phyloP scores from a whole-genome alignment of 2,888 invertebrate genomes.

The Malthinus flaveolus region DNA sequence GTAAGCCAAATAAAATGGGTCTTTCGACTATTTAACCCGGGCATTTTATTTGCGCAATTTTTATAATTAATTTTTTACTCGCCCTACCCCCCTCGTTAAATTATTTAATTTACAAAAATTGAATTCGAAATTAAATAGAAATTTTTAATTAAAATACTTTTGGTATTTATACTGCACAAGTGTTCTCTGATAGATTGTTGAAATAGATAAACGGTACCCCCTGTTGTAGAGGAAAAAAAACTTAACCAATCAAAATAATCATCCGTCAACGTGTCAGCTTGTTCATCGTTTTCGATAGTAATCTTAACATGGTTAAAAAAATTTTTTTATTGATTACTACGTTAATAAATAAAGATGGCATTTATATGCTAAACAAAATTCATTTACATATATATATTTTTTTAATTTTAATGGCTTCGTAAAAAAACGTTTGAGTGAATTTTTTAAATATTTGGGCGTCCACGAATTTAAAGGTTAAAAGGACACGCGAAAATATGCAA shows the following conservation, averaged over 20 bases:
- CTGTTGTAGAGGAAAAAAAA: conserved; percentile 17
- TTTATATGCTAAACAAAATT: conserved; percentile 14
- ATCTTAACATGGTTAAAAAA: conserved; percentile 30
- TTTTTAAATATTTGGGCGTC: no score
- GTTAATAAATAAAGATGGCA: conserved; percentile 20
- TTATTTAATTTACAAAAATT: no score
- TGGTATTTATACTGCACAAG: no score
- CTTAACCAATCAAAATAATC: conserved; percentile 35
- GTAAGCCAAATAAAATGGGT: conserved; percentile 10
- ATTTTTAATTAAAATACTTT: no score
- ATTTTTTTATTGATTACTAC: conserved; percentile 16
- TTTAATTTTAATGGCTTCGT: no score
- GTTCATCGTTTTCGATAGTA: conserved; percentile 41
- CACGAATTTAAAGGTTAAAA: no score
- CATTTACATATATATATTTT: conserved; percentile 16
- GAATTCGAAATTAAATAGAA: no score
- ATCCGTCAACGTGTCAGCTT: conserved; percentile 39
- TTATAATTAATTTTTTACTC: not conserved
- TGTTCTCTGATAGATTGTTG: no score
- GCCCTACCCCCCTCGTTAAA: not conserved
- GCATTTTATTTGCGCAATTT: not conserved
- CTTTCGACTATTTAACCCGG: conserved; percentile 7
- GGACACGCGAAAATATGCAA: no score
- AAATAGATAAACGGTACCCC: conserved; percentile 15
- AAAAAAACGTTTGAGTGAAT: no score